These are phyloP conservation scores for Nephrotoma flavescens DNA, from an alignment of 2,888 invertebrate species.

Conservation along the genomic window DNA sequence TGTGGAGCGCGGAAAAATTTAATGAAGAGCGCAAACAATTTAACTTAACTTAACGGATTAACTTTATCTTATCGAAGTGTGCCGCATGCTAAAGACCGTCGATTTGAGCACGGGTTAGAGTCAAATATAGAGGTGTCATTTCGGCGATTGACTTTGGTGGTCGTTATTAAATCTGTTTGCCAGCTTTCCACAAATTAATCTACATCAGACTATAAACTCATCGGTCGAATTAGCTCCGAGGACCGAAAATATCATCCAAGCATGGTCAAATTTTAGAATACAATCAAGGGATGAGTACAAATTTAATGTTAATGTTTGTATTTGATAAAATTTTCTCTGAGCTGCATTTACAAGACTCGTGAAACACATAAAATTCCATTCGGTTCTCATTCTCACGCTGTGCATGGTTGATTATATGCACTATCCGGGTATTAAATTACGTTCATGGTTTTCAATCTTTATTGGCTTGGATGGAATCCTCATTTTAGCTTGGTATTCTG, in stretches of 20 bases:
- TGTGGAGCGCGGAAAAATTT: no score
- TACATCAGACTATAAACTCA: conserved; percentile 25
- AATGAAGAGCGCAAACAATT: no score
- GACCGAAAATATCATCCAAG: conserved; percentile 31
- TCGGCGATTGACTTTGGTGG: conserved; percentile 51
- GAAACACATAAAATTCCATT: no score
- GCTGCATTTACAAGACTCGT: no score
- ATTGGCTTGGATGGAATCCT: conserved; percentile 56
- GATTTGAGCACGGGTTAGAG: conserved; percentile 67
- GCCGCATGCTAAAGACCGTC: conserved; percentile 57
- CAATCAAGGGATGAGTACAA: conserved; percentile 31
- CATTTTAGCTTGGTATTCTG: conserved; percentile 22
- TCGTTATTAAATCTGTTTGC: no score
- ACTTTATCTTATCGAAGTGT: conserved; percentile 27
- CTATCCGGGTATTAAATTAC: no score
- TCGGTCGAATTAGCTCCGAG: conserved; percentile 28
- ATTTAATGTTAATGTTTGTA: no score
- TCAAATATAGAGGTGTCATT: conserved; percentile 60
- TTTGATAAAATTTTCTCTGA: no score
- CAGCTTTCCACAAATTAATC: conserved; percentile 27
- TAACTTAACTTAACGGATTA: neutral
- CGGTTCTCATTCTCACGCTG: no score
- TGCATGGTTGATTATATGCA: no score
- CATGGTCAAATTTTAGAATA: conserved; percentile 39
- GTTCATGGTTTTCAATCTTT: no score